These are phyloP conservation scores for Gryllus longicercus DNA, from an alignment of 2,888 invertebrate species.

Conservation along the genomic window DNA sequence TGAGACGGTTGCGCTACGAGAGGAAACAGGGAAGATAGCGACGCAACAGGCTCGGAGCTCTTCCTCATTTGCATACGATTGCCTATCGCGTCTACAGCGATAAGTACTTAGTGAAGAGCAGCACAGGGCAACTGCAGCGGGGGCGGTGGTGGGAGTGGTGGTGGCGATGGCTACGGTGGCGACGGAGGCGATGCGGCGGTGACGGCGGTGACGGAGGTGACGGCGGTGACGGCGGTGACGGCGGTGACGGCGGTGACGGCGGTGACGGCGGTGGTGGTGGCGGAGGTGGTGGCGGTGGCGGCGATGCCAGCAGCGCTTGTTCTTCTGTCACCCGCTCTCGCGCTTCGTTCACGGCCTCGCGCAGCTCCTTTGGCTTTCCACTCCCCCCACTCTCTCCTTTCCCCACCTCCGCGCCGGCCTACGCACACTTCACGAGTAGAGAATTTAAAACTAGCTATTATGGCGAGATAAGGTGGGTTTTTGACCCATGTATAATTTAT, in stretches of 20 bases:
- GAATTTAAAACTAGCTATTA: constrained; percentile 10
- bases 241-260: too few species aligned
- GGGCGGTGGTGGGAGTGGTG: not conserved
- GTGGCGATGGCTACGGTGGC: not conserved
- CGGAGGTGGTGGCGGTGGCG: too few species aligned
- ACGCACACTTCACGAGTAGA: not conserved
- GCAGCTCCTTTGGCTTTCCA: not conserved
- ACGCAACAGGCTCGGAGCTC: not conserved
- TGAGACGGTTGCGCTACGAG: too few species aligned
- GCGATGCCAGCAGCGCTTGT: too few species aligned
- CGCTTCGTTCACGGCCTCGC: too few species aligned
- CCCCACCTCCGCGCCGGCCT: not conserved
- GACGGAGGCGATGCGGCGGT: too few species aligned
- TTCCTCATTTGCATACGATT: not conserved
- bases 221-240: too few species aligned
- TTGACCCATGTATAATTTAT: constrained; percentile 17
- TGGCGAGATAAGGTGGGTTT: not conserved
- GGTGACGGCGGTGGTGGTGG: too few species aligned
- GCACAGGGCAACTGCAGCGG: not conserved
- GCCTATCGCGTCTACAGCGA: not conserved
- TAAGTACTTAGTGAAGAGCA: not conserved
- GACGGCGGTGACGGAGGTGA: too few species aligned
- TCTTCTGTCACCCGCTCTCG: too few species aligned
- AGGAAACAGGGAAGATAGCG: not conserved
- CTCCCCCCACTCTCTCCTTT: not conserved